Conservation (phyloP, 2,888 invertebrate genomes). For the Maniola hyperantus region DNA sequence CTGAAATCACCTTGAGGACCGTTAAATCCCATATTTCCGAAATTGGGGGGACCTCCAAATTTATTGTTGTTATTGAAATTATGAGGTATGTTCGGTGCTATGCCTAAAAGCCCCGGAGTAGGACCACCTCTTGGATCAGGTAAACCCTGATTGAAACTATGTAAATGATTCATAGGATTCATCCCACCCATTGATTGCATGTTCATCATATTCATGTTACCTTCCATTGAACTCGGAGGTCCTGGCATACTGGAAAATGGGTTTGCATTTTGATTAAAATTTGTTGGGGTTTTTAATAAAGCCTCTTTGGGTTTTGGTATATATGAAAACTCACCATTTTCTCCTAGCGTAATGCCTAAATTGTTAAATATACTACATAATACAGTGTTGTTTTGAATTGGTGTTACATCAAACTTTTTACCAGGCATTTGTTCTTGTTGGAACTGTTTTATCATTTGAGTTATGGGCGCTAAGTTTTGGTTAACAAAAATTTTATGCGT, state of each 20-base stretch:
- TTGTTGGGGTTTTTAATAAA: slow-evolving; percentile 70
- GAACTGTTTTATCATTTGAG: slow-evolving; percentile 83
- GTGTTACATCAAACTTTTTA: slow-evolving; percentile 79
- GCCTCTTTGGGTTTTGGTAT: slow-evolving; percentile 76
- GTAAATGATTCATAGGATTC: slow-evolving; percentile 72
- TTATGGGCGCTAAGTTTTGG: slow-evolving; percentile 85
- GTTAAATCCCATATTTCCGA: slow-evolving; percentile 71
- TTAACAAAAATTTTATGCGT: slow-evolving; percentile 88
- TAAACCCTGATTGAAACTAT: slow-evolving; percentile 68
- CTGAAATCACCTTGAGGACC: slow-evolving; percentile 72
- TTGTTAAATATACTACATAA: slow-evolving; percentile 84
- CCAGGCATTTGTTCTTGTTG: slow-evolving; percentile 82
- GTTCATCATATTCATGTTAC: slow-evolving; percentile 72
- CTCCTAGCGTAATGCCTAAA: slow-evolving; percentile 83
- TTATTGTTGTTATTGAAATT: slow-evolving; percentile 67
- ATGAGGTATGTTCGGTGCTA: slow-evolving; percentile 80
- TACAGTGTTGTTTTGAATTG: slow-evolving; percentile 76
- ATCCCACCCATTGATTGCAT: slow-evolving; percentile 67
- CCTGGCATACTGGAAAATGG: slow-evolving; percentile 62
- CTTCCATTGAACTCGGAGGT: slow-evolving; percentile 59
- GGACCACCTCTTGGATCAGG: slow-evolving; percentile 76
- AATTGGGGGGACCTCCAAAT: slow-evolving; percentile 69
- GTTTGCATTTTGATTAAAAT: slow-evolving; percentile 64
- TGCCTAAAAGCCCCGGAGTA: slow-evolving; percentile 82
- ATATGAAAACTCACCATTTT: slow-evolving; percentile 81